Percentiles rank a stretch among this genome's conserved stretches.
phyloP scores from a whole-genome alignment of 2,888 invertebrate genomes.

The Drosophila macrospina region DNA sequence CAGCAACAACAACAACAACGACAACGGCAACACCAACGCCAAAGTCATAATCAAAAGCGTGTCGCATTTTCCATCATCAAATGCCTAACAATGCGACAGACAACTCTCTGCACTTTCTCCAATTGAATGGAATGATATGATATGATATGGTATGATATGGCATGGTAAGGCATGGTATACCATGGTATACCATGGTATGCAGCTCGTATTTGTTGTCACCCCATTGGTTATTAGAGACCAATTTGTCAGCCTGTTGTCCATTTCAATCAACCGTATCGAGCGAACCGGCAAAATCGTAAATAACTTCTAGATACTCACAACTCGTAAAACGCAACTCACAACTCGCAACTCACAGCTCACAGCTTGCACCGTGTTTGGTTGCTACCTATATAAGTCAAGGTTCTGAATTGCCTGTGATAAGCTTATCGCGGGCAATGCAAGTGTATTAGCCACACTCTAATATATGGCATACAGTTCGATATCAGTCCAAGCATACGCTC shows the following conservation, averaged over 20 bases:
- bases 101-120: constrained; percentile 56
- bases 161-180: constrained; percentile 9
- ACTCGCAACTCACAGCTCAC: neutral
- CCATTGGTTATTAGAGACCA: constrained; percentile 15
- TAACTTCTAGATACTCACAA: constrained; percentile 20
- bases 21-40: constrained; percentile 30
- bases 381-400: constrained; percentile 57
- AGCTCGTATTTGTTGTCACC: constrained; percentile 7
- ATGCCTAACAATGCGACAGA: constrained; percentile 48
- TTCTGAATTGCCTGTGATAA: constrained; percentile 33
- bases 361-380: neutral
- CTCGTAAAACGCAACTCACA: neutral
- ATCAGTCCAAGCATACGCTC: neutral
- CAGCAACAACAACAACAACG: constrained; percentile 40
- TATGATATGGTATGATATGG: constrained; percentile 8
- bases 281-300: constrained; percentile 39
- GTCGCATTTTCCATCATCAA: constrained; percentile 69
- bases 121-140: constrained; percentile 46
- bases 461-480: constrained; percentile 3
- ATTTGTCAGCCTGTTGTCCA: constrained; percentile 24
- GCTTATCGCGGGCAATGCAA: constrained; percentile 34
- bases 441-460: constrained; percentile 13
- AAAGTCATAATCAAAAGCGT: constrained; percentile 64
- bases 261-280: constrained; percentile 8
- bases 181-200: neutral